These are phyloP conservation scores for Sterrhoptilus dennistouni DNA, from an alignment of 2,113 vertebrate genomes.

Conservation along the genomic window DNA sequence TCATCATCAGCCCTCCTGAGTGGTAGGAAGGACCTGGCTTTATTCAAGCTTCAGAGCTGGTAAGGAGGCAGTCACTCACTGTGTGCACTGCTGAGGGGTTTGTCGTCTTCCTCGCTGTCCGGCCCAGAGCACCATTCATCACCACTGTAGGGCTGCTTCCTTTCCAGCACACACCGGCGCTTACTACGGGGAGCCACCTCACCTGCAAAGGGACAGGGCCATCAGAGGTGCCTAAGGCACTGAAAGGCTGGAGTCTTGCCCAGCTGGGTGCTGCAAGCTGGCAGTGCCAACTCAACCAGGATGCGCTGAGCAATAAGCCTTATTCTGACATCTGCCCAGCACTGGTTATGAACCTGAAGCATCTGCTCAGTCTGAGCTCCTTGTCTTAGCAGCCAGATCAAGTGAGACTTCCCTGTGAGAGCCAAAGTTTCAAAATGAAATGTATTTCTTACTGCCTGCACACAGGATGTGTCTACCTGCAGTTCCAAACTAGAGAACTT, in stretches of 20 bases:
- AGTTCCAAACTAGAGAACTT: not conserved
- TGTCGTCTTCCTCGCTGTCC: slow-evolving; percentile 94
- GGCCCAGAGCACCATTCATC: slow-evolving; percentile 98
- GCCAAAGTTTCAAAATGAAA: not conserved
- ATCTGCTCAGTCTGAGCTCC: not conserved
- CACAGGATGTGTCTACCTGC: not conserved
- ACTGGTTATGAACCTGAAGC: not conserved
- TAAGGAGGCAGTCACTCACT: slow-evolving; percentile 78
- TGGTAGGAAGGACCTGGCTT: not conserved
- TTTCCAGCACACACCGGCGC: slow-evolving; percentile 92
- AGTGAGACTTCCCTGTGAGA: not conserved
- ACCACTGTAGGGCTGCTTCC: slow-evolving; percentile 96
- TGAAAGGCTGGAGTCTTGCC: not conserved
- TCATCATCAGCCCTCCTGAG: not conserved
- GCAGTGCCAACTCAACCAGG: not conserved
- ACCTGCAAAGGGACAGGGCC: slow-evolving; percentile 47
- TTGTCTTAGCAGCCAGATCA: not conserved
- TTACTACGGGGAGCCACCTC: slow-evolving; percentile 92
- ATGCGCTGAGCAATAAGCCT: not conserved
- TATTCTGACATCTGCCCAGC: not conserved
- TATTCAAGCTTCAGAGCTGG: not conserved
- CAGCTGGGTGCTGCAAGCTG: not conserved
- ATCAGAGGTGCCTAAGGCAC: not conserved
- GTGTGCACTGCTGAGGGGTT: slow-evolving; percentile 81
- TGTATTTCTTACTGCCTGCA: not conserved